phyloP scores from a whole-genome alignment of 2,797 vertebrate genomes.

The Pseudopleuronectes americanus region DNA sequence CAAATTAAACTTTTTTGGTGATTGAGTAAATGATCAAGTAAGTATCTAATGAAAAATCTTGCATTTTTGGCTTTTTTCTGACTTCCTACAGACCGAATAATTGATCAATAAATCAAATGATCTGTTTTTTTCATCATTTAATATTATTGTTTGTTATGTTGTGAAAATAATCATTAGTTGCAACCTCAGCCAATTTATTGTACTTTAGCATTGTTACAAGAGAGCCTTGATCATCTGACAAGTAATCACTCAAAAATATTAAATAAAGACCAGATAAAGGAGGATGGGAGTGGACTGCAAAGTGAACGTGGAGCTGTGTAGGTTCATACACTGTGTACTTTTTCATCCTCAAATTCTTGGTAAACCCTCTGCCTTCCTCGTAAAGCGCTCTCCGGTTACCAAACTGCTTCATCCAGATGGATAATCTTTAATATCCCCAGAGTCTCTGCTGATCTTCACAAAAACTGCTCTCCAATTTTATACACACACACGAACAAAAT shows the following conservation, averaged over 20 bases:
- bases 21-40: background rate
- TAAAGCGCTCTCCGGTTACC: constrained; percentile 14
- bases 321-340: background rate
- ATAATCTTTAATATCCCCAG: constrained; percentile 9
- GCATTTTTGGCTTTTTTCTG: background rate
- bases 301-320: background rate
- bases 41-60: background rate
- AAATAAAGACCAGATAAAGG: background rate
- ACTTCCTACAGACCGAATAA: background rate
- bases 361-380: constrained; percentile 17
- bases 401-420: constrained; percentile 22
- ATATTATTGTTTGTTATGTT: too few species aligned
- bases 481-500: background rate
- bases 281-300: too few species aligned
- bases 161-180: background rate
- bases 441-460: constrained; percentile 4
- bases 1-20: background rate
- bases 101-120: background rate
- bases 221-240: background rate
- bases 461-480: background rate
- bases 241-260: background rate
- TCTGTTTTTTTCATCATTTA: background rate
- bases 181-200: too few species aligned
- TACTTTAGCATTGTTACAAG: too few species aligned
- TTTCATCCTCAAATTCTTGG: constrained; percentile 36